Base-by-base conservation (phyloP, 2,888 invertebrate species). In the Carabus problematicus region DNA sequence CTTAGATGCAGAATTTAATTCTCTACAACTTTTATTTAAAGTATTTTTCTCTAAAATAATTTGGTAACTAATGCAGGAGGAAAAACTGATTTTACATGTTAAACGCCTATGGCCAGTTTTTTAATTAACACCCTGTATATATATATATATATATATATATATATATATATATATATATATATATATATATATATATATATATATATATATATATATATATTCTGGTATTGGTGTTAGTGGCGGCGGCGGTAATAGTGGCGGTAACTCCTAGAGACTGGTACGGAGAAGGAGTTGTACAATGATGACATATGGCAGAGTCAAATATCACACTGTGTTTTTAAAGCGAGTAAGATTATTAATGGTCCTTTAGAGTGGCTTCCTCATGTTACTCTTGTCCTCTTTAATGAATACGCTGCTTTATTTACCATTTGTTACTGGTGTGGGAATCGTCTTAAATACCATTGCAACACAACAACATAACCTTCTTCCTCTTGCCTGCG, bases 311-410 rank as follows among this genome's bases (percentile, higher is more conserved):
- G 67, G 67, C 60, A 52, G 67, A 67, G 67, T 67, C 67, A 54
- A 67, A 67, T 67, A 67, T 67, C 67, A 67, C 29, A 29, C 29
- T 29, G 43, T 67, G 67, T 67, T 67, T 67, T 67, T 67, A 67
- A 67, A 67, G 67, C 42, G 60, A 67, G 49, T 67, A 49, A 67
- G 60, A 67, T 67, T 67, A 67, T 67, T 67, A 67, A 67, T 67
- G 67, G 60, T 52, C 60, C 67, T 60, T 67, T 60, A 54, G 67
- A 67, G 67, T 67, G 60, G 59, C 67, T 67, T 67, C 67, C 67
- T 67, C 67, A 67, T 67, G 67, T 67, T 67, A 67, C 59, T 59
- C n/a, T 45, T 52, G 39, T 54, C 60, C 60, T 52, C 49, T 60
- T 52, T 67, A 67, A 67, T 67, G 67, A 67, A 67, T 67, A 60